phyloP scores from a whole-genome alignment of 2,888 invertebrate genomes.

The Raillietiella orientalis region DNA sequence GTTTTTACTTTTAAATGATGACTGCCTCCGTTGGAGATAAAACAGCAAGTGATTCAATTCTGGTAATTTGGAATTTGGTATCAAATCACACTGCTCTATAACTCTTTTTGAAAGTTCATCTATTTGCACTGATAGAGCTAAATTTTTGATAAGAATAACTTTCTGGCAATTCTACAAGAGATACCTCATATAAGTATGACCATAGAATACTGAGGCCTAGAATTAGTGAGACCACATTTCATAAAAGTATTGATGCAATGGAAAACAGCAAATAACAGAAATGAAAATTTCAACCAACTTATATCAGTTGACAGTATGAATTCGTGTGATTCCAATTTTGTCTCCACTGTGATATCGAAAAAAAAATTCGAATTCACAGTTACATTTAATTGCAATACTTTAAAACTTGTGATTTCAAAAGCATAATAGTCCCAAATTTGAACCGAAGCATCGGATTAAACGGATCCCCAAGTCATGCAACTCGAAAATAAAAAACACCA shows the following conservation, averaged over 20 bases:
- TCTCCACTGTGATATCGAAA: no score
- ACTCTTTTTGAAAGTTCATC: conserved; percentile 44
- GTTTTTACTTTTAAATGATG: conserved; percentile 8
- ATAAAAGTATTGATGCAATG: not conserved
- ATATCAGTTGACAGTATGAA: no score
- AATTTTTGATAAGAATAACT: conserved; percentile 42
- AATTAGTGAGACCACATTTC: conserved; percentile 1
- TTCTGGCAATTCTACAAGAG: conserved; percentile 32
- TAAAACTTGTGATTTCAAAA: no score
- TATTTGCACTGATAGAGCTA: conserved; percentile 45
- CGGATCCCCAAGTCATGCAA: no score
- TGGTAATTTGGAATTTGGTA: conserved; percentile 39
- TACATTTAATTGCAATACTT: no score
- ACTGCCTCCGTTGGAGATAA: conserved; percentile 47
- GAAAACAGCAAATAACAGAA: conserved; percentile 3
- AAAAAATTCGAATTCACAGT: no score
- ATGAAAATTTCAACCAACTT: not conserved
- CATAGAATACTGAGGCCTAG: conserved; percentile 9
- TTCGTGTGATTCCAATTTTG: no score
- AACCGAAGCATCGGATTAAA: no score
- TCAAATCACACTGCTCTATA: conserved; percentile 48
- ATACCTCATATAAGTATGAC: conserved; percentile 5
- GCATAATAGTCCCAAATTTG: no score
- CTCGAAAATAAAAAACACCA: no score
- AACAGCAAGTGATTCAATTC: conserved; percentile 63